Base-by-base conservation (phyloP, 2,113 vertebrate genomes). In the Malurus melanocephalus region DNA sequence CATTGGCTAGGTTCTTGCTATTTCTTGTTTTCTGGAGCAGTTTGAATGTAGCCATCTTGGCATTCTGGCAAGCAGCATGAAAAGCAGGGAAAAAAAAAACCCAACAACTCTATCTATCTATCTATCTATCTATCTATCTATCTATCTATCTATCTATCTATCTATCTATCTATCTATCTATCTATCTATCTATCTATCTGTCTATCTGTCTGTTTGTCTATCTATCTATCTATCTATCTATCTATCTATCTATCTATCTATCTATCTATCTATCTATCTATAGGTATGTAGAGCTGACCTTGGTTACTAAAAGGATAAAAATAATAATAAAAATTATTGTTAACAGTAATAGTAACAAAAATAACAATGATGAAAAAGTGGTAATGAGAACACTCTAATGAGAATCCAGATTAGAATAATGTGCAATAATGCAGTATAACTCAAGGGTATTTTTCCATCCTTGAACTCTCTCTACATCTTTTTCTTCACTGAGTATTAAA, bases 81-180 rank as follows among this genome's bases (percentile, higher is more conserved):
- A 55, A 84, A 59, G 1, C 32, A 56, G 24, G 7, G 5, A 62
- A 28, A 69, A 60, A 0, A 0, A 0, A 0, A 0, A 3, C 3
- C 62, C 16, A 6, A 26, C 8, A 10, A 38, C 9, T 10, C 9
- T 10, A 38, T 38, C 35, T 38, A 38, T 38, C 35, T 38, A 38
- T 38, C 35, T 38, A 38, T 38, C 35, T 38, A 38, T 38, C 35
- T 38, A 38, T 38, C 35, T 38, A 38, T 38, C 35, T 38, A 38
- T 38, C 35, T 38, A 38, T 38, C 35, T 38, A 38, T 38, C 35
- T 38, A 38, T 38, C 35, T 38, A 38, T 38, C 35, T 38, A 38
- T 38, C 35, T 38, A n/a, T 10, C 9, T 10, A 38, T 38, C 35
- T 35, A 35, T 35, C 35, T 35, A 35, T 35, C 8, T 35, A 38